Evolutionary conservation across 2,888 invertebrate species (phyloP).

Genomic region (Epiperipatus broadwayi): DNA sequence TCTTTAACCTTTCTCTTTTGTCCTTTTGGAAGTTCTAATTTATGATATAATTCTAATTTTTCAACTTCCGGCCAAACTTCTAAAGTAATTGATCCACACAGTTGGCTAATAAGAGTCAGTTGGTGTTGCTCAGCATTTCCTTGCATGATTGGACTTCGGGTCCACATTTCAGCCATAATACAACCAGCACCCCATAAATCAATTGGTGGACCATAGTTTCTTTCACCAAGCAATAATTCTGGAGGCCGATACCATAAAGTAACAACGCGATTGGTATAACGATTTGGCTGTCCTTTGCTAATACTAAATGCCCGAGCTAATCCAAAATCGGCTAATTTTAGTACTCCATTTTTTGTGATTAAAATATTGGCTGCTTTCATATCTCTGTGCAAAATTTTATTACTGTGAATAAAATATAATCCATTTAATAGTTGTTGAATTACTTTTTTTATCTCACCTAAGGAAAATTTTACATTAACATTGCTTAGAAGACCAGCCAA

Average conservation of each 20-base stretch:
- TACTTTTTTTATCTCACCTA: constrained; percentile 86
- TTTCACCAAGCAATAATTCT: constrained; percentile 48
- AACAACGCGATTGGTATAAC: constrained; percentile 92
- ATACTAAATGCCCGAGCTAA: constrained; percentile 80
- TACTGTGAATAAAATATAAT: constrained; percentile 86
- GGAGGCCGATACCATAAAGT: constrained; percentile 81
- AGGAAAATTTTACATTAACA: constrained; percentile 79
- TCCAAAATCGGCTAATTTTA: constrained; percentile 95
- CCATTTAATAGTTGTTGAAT: constrained; percentile 69
- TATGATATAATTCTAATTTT: constrained; percentile 61
- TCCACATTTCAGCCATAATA: constrained; percentile 99
- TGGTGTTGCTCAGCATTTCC: constrained; percentile 95
- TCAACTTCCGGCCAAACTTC: constrained; percentile 88
- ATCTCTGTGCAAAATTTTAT: constrained; percentile 73
- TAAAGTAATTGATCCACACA: constrained; percentile 86
- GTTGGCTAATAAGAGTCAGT: constrained; percentile 72
- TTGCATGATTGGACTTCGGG: constrained; percentile 42
- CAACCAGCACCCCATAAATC: constrained; percentile 86
- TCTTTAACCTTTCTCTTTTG: constrained; percentile 45
- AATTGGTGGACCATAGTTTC: constrained; percentile 89
- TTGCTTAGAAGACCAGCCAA: constrained; percentile 86
- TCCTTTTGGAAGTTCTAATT: constrained; percentile 65
- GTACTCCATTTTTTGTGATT: constrained; percentile 76
- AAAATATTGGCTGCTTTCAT: constrained; percentile 99
- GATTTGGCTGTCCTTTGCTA: constrained; percentile 60